Evolutionary conservation across 1,140 invertebrate species (phyloP), one percentile per base, ranked within the genome.

Genomic region (Lycorma delicatula): DNA sequence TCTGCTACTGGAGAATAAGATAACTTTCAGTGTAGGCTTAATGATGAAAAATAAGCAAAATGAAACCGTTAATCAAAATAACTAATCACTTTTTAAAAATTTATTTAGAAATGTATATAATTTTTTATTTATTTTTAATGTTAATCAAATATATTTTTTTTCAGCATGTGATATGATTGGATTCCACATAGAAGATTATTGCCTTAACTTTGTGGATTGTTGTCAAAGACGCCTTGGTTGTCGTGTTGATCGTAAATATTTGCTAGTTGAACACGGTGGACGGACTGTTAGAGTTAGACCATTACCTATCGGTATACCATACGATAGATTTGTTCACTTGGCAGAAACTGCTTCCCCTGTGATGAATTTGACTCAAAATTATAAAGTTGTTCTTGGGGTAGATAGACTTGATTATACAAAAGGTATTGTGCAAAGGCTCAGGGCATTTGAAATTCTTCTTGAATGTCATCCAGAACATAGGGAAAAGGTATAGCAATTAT

Each of bases 341-440:
- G 87, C 90, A 1, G 79, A 88, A 66, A 84, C 79, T 28, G 87
- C 90, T 0, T 86, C 86, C 26, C 81, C 81, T 68, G 81, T 90
- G 26, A 71, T 79, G 63, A 64, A 64, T 36, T 52, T 60, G 68
- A 56, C 77, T 27, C 84, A 79, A 0, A 83, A 81, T 66, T 87
- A 90, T 67, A 87, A 92, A 71, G 82, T 93, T 7, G 83, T 91
- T 31, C 72, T 93, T 11, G 89, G 90, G 1, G 90, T 94, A 11
- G 91, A 93, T 70, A 81, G 91, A 55, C 75, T 94, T 46, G 91
- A 95, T 71, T 95, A 94, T 66, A 93, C 91, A 2, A 95, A 95
- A 77, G 91, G 91, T 3, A 73, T 95, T 49, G 87, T 91, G 1
- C 82, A 93, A 64, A 80, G 90, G 59, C 72, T 95, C 3, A 82